A percentile compares a stretch with the other conserved stretches of the same genome.
phyloP scores from a whole-genome alignment of 2,113 vertebrate species.

The Turdus rufiventris region DNA sequence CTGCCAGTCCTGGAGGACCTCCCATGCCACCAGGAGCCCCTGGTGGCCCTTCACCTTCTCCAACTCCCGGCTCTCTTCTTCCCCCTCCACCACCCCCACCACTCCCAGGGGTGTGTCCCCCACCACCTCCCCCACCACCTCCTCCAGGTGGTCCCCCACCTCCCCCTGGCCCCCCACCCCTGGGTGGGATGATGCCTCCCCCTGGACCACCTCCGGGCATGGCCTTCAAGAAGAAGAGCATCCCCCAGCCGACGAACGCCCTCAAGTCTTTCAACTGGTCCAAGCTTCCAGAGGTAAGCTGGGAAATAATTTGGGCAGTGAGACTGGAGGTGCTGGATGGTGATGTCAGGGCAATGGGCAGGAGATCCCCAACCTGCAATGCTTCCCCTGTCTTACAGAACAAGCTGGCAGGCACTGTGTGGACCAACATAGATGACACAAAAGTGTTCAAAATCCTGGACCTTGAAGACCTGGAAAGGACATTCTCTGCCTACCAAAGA shows the following conservation, averaged over 20 bases:
- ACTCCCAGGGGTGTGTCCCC: slow-evolving; percentile 68
- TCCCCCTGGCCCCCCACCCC: slow-evolving; percentile 79
- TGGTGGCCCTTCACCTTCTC: slow-evolving; percentile 76
- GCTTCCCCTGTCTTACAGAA: slow-evolving; percentile 75
- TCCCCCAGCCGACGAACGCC: slow-evolving; percentile 89
- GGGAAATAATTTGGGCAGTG: background rate
- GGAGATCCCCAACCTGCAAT: background rate
- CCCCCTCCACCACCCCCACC: slow-evolving; percentile 72
- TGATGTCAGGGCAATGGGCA: background rate
- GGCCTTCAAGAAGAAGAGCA: slow-evolving; percentile 88
- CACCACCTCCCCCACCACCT: slow-evolving; percentile 25
- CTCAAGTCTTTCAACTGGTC: slow-evolving; percentile 99
- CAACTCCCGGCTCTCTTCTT: slow-evolving; percentile 67
- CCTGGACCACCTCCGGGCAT: slow-evolving; percentile 85
- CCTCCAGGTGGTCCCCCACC: slow-evolving; percentile 62
- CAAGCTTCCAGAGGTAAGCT: slow-evolving; percentile 90
- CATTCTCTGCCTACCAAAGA: slow-evolving; percentile 97
- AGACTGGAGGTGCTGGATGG: accelerated
- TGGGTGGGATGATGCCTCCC: slow-evolving; percentile 81
- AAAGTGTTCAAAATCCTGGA: slow-evolving; percentile 94
- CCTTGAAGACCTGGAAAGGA: slow-evolving; percentile 93
- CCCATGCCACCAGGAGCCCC: slow-evolving; percentile 77
- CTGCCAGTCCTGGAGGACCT: slow-evolving; percentile 78
- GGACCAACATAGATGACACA: slow-evolving; percentile 89
- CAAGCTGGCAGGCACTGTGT: slow-evolving; percentile 92